phyloP scores from a whole-genome alignment of 2,797 vertebrate genomes.

The Sebastes nivosus region DNA sequence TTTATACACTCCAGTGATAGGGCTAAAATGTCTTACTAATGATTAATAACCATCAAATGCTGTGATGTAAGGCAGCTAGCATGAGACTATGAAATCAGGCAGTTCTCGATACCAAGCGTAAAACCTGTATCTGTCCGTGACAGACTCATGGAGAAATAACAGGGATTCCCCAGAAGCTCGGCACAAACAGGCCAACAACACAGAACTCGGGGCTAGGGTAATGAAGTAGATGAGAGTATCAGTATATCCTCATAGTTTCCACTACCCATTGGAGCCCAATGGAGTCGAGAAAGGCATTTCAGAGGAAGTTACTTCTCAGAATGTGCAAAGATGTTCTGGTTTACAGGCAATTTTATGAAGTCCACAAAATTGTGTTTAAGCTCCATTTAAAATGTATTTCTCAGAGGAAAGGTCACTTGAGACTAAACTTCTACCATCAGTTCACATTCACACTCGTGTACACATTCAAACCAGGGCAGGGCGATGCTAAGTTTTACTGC shows the following conservation, averaged over 20 bases:
- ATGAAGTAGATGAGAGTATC: not conserved
- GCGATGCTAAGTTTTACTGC: not conserved
- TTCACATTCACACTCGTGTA: not conserved
- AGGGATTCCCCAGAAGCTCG: conserved; percentile 11
- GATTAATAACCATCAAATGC: conserved; percentile 20
- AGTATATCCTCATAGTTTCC: not conserved
- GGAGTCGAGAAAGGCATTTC: not conserved
- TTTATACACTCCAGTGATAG: not conserved
- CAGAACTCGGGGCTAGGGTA: not conserved
- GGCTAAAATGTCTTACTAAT: conserved; percentile 19
- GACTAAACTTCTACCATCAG: not conserved
- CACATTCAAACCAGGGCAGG: not conserved
- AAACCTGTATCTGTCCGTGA: conserved; percentile 23
- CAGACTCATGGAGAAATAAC: not conserved
- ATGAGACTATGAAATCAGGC: conserved; percentile 22
- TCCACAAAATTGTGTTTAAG: not conserved
- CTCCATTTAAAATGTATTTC: not conserved
- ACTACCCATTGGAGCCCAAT: not conserved
- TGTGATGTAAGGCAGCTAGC: conserved; percentile 1
- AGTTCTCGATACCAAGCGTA: conserved; percentile 22
- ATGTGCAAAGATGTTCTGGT: not conserved
- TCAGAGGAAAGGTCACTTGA: not conserved
- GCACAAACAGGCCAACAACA: not conserved
- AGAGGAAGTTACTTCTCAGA: not conserved
- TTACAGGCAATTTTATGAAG: not conserved